phyloP scores from a whole-genome alignment of 2,888 invertebrate genomes.

The Agrypnus murinus region DNA sequence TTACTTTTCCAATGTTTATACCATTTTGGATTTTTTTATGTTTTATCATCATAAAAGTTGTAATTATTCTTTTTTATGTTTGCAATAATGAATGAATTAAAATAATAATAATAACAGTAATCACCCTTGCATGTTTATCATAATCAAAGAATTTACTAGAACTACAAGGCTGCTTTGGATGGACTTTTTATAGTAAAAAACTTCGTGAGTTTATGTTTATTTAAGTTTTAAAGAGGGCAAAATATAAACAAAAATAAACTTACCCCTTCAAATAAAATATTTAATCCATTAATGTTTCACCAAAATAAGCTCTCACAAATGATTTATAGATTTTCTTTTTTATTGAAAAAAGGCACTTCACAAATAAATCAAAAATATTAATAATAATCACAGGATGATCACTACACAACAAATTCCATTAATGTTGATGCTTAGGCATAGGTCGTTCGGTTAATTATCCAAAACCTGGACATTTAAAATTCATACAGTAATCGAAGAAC shows the following conservation, averaged over 20 bases:
- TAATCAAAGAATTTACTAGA: not conserved
- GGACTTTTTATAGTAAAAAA: no score
- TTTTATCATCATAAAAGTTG: not conserved
- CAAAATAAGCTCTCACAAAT: conserved; percentile 44
- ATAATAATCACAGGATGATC: not conserved
- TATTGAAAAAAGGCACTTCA: conserved; percentile 15
- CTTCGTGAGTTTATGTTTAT: no score
- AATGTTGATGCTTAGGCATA: not conserved
- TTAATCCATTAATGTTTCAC: conserved; percentile 49
- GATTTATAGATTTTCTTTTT: no score
- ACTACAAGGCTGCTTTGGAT: conserved; percentile 7
- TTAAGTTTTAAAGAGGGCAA: conserved; percentile 14
- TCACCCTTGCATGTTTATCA: conserved; percentile 33
- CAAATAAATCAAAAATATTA: no score
- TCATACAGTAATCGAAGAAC: conserved; percentile 29
- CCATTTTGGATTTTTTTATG: not conserved
- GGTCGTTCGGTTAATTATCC: not conserved
- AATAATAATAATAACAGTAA: conserved; percentile 12
- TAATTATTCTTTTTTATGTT: conserved; percentile 3
- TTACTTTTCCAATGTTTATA: not conserved
- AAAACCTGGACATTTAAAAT: conserved; percentile 13
- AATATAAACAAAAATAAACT: conserved; percentile 41
- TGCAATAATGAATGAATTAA: not conserved
- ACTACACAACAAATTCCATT: not conserved
- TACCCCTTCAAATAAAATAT: conserved; percentile 28